Evolutionary conservation across 2,797 vertebrate genomes (phyloP), one percentile per base, ranked within the genome.

Genomic region (Scolopax rusticola): DNA sequence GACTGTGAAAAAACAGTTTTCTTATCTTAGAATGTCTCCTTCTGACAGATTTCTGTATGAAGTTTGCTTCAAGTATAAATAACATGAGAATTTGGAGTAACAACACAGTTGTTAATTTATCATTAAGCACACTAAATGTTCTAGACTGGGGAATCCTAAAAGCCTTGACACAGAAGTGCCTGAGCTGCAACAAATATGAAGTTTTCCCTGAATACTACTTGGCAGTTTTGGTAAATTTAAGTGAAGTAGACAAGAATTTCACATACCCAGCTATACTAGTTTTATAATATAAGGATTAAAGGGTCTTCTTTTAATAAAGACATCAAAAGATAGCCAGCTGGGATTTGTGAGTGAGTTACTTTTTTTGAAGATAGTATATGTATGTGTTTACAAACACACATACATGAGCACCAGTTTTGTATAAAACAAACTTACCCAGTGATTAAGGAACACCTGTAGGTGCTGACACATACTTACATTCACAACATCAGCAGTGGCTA

Each of bases 401-500:
- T 8, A 88, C 74, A 64, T 2, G 2, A 95, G 32, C 77, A 82
- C 8, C 28, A 30, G 30, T 79, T 86, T 65, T 84, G n/a, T 68
- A 83, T 40, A 8, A 76, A 61, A 18, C 6, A 24, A 23, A 7
- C 11, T 43, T 51, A 27, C 13, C 15, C 5, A 23, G 76, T 15
- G 19, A 89, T 51, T 51, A 43, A 73, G 74, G 67, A 91, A 57
- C 65, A 95, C 94, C 91, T 89, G 91, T 56, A 67, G 76, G 45
- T 57, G 53, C 51, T 9, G 9, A 95, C 71, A 73, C 71, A 92
- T 91, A 98, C 98, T 98, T 97, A 99, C 99, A 89, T 98, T 98
- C 95, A 99, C 96, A 78, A 99, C 96, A 48, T 99, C 98, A 11
- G 96, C 95, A 9, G 97, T 96, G 79, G 98, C 91, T 81, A 99